Evolutionary conservation across 2,113 vertebrate genomes (phyloP).

Genomic region (Alethe diademata): DNA sequence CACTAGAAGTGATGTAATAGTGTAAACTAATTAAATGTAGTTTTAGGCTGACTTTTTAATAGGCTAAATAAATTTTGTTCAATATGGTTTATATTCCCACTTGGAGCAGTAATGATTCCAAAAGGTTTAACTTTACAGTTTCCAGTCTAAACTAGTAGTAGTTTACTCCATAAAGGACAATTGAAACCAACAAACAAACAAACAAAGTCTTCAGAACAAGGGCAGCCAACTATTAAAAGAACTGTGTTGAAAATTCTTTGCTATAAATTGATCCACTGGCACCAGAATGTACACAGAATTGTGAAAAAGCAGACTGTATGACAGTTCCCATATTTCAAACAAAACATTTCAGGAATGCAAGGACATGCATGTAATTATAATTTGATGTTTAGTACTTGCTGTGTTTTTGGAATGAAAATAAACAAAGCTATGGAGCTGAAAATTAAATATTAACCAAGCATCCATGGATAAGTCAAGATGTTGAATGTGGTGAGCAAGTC

Average conservation of each 20-base stretch:
- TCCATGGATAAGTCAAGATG: not conserved
- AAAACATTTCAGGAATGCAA: not conserved
- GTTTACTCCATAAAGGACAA: constrained; percentile 55
- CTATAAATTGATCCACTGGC: not conserved
- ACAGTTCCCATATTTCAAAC: not conserved
- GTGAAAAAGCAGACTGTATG: not conserved
- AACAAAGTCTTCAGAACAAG: not conserved
- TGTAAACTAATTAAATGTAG: constrained; percentile 77
- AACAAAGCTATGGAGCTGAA: not conserved
- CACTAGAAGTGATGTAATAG: constrained; percentile 74
- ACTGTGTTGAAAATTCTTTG: not conserved
- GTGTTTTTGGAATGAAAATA: not conserved
- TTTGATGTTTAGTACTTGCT: not conserved
- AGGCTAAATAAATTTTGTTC: constrained; percentile 79
- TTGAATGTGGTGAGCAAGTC: not conserved
- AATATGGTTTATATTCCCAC: constrained; percentile 78
- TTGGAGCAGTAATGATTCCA: constrained; percentile 76
- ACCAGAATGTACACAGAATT: not conserved
- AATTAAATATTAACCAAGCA: not conserved
- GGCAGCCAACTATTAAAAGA: not conserved
- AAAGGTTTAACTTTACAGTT: constrained; percentile 74
- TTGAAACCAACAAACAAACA: constrained; percentile 5
- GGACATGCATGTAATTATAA: not conserved
- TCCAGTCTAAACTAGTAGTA: constrained; percentile 67
- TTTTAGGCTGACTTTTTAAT: constrained; percentile 78